Percentiles rank a stretch among this genome's conserved stretches.
Conservation (phyloP, 2,888 invertebrate species). For the Volucella inflata region DNA sequence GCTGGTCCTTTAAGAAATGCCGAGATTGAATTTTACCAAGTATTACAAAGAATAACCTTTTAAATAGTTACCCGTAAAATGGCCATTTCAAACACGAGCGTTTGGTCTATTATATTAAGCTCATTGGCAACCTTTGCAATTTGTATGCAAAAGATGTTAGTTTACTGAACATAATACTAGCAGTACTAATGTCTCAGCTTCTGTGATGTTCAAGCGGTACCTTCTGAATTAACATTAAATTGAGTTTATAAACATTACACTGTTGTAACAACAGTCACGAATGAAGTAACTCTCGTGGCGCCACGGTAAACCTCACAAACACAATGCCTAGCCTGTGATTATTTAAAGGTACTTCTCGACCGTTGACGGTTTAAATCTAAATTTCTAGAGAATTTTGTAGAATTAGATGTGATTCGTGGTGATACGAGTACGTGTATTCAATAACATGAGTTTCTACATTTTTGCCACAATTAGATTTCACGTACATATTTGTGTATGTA, state of each 20-base stretch:
- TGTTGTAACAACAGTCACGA: constrained; percentile 48
- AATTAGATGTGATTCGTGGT: background rate
- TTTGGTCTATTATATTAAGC: background rate
- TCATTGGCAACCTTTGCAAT: constrained; percentile 30
- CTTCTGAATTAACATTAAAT: background rate
- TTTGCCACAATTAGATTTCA: constrained; percentile 5
- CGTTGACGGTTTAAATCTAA: background rate
- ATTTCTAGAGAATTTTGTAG: constrained; percentile 9
- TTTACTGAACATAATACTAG: background rate
- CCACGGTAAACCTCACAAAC: constrained; percentile 14
- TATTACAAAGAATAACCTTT: no score
- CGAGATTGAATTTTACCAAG: no score
- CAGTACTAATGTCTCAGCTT: background rate
- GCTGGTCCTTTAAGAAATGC: no score
- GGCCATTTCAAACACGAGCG: no score
- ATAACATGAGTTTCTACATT: constrained; percentile 38
- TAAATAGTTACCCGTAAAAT: no score
- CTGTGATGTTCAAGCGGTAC: background rate
- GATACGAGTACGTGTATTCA: constrained; percentile 15
- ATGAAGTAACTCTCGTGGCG: constrained; percentile 42
- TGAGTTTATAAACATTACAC: background rate
- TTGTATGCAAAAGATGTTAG: constrained; percentile 43
- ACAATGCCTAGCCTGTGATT: background rate
- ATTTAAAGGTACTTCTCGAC: background rate
- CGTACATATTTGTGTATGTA: no score